Base-by-base conservation (phyloP, 2,113 vertebrate genomes). In the Tenrec ecaudatus region DNA sequence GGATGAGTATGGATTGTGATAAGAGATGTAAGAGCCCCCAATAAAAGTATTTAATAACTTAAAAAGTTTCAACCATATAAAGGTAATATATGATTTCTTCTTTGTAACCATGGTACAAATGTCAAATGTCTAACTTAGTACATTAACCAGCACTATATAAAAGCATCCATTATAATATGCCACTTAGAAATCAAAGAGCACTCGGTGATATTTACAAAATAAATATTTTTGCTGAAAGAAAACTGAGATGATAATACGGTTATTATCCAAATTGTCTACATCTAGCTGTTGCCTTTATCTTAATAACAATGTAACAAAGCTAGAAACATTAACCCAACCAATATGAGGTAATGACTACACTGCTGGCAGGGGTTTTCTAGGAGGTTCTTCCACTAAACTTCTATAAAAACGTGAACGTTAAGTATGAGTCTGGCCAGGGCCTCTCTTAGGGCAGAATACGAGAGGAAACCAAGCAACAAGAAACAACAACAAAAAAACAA, bases 111-210 rank as follows among this genome's bases (percentile, higher is more conserved):
- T 33, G 36, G 17, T 27, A 90, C 3, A 14, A 75, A 22, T 12
- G 77, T 2, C 36, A 64, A 58, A 58, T 60, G 77, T 88, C 40
- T 89, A 86, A 84, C 58, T n/a, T 90, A 92, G 71, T 47, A 75
- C 71, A 86, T 83, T 89, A 57, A 68, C 31, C 64, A 71, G 36
- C 7, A 82, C 47, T 53, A 19, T 62, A 5, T 79, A 90, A 84
- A 0, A 77, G 25, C 19, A 88, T 73, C 73, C 60, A 82, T 78
- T 91, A 79, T 36, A 86, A 89, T 5, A 82, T 3, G 23, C 2
- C 68, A 69, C 22, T 83, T 91, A 81, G 2, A 94, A 92, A 17
- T 89, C 33, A 73, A 89, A 94, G 53, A 94, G 17, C 86, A 83
- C 88, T 53, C 36, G 69, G 33, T 69, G 76, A 60, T 68, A 80